Evolutionary conservation across 2,888 invertebrate species (phyloP).

Genomic region (Leptopterna dolabrata): DNA sequence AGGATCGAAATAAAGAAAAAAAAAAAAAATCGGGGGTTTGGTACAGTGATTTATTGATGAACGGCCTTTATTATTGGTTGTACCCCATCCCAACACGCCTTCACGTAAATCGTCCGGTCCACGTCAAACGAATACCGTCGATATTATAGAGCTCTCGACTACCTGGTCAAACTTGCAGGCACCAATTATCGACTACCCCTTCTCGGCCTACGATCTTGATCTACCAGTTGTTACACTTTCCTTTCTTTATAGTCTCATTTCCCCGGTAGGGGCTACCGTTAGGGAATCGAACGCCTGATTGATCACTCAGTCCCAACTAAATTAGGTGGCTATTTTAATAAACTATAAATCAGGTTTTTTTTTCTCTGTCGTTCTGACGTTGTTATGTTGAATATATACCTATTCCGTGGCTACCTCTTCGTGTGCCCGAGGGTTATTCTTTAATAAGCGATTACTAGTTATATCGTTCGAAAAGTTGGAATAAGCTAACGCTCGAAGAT

Average conservation of each 20-base stretch:
- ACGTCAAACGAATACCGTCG: conserved; percentile 14
- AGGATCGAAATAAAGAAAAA: neutral
- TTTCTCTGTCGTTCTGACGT: neutral
- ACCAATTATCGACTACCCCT: conserved; percentile 4
- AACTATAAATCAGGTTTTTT: conserved; percentile 42
- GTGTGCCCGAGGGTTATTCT: neutral
- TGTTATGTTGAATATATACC: neutral
- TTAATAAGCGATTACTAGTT: neutral
- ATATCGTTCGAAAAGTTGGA: neutral
- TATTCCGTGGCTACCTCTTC: conserved; percentile 9
- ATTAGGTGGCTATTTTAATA: conserved; percentile 50
- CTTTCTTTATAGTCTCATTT: conserved; percentile 43
- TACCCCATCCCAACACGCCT: conserved; percentile 21
- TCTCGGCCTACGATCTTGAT: conserved; percentile 21
- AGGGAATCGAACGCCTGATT: conserved; percentile 27
- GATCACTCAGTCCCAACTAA: conserved; percentile 34
- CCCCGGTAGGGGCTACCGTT: conserved; percentile 37
- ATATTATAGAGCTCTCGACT: conserved; percentile 9
- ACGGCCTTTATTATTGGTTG: conserved; percentile 32
- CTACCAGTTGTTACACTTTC: conserved; percentile 43
- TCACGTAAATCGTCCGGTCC: conserved; percentile 18
- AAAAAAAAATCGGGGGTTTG: neutral
- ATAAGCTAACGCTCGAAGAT: neutral
- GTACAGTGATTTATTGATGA: conserved; percentile 35
- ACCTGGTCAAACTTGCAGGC: conserved; percentile 37